Evolutionary conservation across 2,797 vertebrate genomes (phyloP), one percentile per base, ranked within the genome.

Genomic region (Helarctos malayanus): DNA sequence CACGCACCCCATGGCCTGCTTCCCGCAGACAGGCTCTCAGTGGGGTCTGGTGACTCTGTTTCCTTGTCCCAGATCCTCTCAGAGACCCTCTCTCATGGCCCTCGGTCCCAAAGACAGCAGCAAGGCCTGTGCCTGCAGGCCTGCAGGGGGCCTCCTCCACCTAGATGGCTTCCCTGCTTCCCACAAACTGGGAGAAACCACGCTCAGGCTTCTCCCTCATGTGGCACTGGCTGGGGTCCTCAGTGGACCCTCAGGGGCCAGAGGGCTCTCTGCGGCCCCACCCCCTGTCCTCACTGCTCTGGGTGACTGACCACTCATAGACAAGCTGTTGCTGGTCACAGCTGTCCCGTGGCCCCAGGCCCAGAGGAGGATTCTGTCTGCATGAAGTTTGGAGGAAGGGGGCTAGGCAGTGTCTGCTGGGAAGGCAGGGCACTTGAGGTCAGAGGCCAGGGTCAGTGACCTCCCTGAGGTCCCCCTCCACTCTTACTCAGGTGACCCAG

Each of bases 161-260:
- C 56, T 21, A 13, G 0, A 25, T 0, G n/a, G 32, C 21, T 32
- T 7, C 41, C 10, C 25, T 76, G 41, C 2, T 23, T 4, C n/a
- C 65, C 52, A 15, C 32, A 16, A 54, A 25, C 57, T 59, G 68
- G 80, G 18, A 68, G n/a, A 78, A 54, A 57, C 27, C 52, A 41
- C 32, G 45, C 23, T 14, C 41, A 4, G n/a, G 16, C 21, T 45
- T 15, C n/a, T 3, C 0, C 9, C 2, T 75, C 0, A 1, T 0
- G 88, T 6, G 27, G 7, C 45, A 13, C 23, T 73, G 59, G 71
- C 54, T 25, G 19, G 69, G 41, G 38, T 7, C 14, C 75, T 80
- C 9, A 21, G 79, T 13, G 27, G 61, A 41, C 45, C 25, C 61
- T 63, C 10, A 3, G 52, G 23, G 18, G 6, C 25, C 65, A 27